Evolutionary conservation across 1,140 invertebrate species (phyloP).

Genomic region (Phymorhynchus buccinoides): DNA sequence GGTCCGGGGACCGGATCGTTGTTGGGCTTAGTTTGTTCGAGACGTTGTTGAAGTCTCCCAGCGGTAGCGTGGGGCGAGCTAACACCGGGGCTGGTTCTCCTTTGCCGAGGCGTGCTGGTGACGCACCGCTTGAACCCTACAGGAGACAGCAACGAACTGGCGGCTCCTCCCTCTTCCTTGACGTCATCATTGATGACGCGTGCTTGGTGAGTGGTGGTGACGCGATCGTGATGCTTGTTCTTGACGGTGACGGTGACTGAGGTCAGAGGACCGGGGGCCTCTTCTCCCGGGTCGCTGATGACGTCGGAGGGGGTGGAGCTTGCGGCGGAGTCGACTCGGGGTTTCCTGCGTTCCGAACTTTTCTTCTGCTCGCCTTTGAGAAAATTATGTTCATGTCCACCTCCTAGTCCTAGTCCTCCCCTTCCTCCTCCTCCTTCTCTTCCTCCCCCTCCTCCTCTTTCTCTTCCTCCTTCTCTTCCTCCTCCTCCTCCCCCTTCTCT

Average conservation of each 20-base stretch:
- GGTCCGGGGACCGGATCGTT: background rate
- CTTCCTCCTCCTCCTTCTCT: no score
- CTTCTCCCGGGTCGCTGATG: background rate
- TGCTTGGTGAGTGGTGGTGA: background rate
- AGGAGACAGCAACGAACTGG: background rate
- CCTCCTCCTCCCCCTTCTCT: no score
- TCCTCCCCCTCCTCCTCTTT: no score
- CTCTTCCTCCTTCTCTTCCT: no score
- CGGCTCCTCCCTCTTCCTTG: no score
- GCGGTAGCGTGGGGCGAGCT: background rate
- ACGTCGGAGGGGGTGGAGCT: background rate
- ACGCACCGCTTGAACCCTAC: background rate
- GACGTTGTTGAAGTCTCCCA: background rate
- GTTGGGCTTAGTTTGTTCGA: no score
- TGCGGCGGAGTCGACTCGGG: background rate
- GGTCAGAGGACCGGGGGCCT: background rate
- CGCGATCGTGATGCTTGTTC: background rate
- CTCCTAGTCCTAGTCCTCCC: no score
- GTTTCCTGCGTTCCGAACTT: background rate
- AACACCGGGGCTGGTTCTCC: background rate
- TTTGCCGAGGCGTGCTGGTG: slow-evolving; percentile 1
- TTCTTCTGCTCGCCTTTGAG: background rate
- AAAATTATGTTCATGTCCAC: no score
- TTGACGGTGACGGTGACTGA: slow-evolving; percentile 25
- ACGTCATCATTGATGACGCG: background rate